Base-by-base conservation (phyloP, 2,888 invertebrate genomes). In the Acrobasis consociella region DNA sequence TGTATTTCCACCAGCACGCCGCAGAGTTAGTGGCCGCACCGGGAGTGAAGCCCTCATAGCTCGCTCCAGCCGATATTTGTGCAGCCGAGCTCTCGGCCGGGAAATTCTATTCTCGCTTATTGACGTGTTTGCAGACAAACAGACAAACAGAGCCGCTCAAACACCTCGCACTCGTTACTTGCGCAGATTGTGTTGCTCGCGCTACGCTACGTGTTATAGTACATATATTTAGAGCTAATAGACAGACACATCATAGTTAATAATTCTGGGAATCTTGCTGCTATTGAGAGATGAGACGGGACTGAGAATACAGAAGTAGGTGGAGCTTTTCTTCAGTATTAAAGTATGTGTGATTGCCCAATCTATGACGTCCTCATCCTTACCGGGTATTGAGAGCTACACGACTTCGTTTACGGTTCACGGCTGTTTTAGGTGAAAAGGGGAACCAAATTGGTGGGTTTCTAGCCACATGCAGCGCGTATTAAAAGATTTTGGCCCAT, bases 41-140 rank as follows among this genome's bases (percentile, higher is more conserved):
- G 11, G 11, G 39, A 52, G 60, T 42, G 60, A 52, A 60, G 60
- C 51, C 38, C 51, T 60, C 60, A 17, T 15, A 38, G 60, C 51
- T 31, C 31, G 31, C 31, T 60, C 60, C 51, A 17, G 60, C 51
- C 60, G 51, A 51, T 60, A 52, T 60, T 60, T 60, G 60, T 60
- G 60, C 60, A 52, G 60, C 42, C 16, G 9, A 38, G 60, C 60
- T 60, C 60, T 60, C 51, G 51, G 39, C 60, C 60, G 60, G 50
- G 51, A 60, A 60, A 60, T 60, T 60, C 60, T 60, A 60, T 60
- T 60, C 60, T 60, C 60, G 60, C 60, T 60, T 60, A 60, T 60
- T 60, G 60, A 51, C 60, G 60, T 60, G 51, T 60, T 60, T 39
- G 51, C 51, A 10, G 17, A 42, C 38, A 60, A 60, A 60, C 60